phyloP scores from a whole-genome alignment of 2,113 vertebrate genomes.

The Zosterops lateralis region DNA sequence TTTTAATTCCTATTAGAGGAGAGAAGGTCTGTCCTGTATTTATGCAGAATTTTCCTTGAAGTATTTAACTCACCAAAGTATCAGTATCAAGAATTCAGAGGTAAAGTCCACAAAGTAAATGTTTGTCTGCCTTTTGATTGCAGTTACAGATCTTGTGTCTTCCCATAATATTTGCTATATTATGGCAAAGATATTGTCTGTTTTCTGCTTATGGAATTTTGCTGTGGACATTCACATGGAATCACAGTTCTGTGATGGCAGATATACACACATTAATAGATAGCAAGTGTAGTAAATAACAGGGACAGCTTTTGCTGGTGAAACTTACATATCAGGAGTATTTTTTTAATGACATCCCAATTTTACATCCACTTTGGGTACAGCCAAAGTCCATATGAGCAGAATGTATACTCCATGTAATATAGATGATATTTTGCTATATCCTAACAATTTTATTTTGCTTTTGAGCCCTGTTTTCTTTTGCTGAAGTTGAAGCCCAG shows the following conservation, averaged over 20 bases:
- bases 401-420: background rate
- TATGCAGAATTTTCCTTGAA: background rate
- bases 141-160: background rate
- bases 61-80: background rate
- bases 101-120: background rate
- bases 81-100: background rate
- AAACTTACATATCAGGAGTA: background rate
- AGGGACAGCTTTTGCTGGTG: background rate
- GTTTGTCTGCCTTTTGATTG: background rate
- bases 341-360: background rate
- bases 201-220: background rate
- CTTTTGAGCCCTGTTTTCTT: background rate
- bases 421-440: background rate
- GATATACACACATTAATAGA: background rate
- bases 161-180: background rate
- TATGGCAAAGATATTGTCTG: background rate
- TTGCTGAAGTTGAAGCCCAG: background rate
- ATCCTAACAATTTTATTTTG: background rate
- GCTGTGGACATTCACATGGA: background rate
- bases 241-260: background rate
- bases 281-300: background rate
- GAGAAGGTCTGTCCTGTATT: background rate
- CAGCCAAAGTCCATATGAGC: background rate
- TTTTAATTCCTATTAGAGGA: background rate
- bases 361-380: background rate